A percentile compares a stretch with the other conserved stretches of the same genome.
These are phyloP conservation scores for Puntigrus tetrazona DNA, from an alignment of 2,113 vertebrate species.

Conservation along the genomic window DNA sequence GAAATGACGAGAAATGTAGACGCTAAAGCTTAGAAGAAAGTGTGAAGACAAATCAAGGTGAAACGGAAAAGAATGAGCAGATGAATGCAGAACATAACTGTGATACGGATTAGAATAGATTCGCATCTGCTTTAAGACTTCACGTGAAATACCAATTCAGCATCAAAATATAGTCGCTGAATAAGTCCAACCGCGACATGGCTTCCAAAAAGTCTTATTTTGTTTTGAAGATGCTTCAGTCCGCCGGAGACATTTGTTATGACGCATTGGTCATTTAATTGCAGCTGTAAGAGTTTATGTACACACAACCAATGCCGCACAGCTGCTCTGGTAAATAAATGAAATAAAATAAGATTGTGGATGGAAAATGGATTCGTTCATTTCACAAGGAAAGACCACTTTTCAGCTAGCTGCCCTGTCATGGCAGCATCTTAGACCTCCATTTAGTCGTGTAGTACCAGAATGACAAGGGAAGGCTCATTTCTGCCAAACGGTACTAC, in stretches of 20 bases:
- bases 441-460: constrained; percentile 52
- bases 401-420: constrained; percentile 58
- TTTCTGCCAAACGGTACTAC: background rate
- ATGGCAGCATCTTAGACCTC: constrained; percentile 48
- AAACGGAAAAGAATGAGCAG: background rate
- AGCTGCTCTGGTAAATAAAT: no score
- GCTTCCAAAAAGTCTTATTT: background rate
- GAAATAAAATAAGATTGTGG: background rate
- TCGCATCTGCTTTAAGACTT: background rate
- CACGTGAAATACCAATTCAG: background rate
- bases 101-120: background rate
- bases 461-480: constrained; percentile 37
- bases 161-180: constrained; percentile 47
- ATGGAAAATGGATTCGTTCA: background rate
- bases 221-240: constrained; percentile 45
- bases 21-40: background rate
- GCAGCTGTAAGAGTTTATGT: constrained; percentile 50
- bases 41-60: background rate
- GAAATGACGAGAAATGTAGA: background rate
- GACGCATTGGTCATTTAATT: constrained; percentile 54
- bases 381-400: constrained; percentile 51
- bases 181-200: constrained; percentile 46
- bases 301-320: constrained; percentile 47
- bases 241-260: constrained; percentile 50
- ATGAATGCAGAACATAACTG: background rate